phyloP scores from a whole-genome alignment of 2,888 invertebrate species.

The Biston betularia region DNA sequence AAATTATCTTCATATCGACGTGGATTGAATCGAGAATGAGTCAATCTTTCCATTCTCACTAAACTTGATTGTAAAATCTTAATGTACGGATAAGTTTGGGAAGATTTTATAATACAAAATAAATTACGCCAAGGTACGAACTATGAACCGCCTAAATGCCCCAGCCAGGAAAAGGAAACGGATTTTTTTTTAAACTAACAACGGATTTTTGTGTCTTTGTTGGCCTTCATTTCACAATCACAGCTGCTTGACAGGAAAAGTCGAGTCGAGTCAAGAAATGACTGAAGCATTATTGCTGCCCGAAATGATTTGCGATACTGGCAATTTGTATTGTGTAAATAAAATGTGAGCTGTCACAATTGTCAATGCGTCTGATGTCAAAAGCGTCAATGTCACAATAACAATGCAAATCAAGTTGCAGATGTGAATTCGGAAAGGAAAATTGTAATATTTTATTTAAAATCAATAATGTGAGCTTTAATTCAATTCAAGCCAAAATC shows the following conservation, averaged over 20 bases:
- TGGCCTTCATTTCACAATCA: too few relatives aligned
- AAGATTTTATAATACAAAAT: background rate
- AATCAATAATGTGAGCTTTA: constrained; percentile 16
- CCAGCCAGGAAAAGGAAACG: constrained; percentile 9
- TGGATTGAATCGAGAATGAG: constrained; percentile 40
- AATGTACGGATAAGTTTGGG: too few relatives aligned
- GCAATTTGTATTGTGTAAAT: background rate
- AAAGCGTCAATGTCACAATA: constrained; percentile 14
- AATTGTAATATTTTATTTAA: constrained; percentile 11
- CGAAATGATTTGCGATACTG: background rate
- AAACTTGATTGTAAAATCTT: background rate
- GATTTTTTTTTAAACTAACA: background rate
- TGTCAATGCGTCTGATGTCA: background rate
- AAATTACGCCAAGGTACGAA: constrained; percentile 10
- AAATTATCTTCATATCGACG: constrained; percentile 58
- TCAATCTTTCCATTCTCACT: constrained; percentile 20
- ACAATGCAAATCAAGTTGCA: constrained; percentile 11
- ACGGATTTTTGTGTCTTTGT: too few relatives aligned
- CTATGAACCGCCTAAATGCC: background rate
- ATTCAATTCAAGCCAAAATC: background rate
- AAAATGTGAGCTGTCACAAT: background rate
- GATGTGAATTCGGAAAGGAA: constrained; percentile 19
- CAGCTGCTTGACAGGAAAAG: too few relatives aligned
- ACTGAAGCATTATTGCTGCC: background rate
- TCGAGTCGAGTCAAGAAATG: background rate